These are phyloP conservation scores for Myotis yumanensis DNA, from an alignment of 2,113 vertebrate species.

Conservation along the genomic window DNA sequence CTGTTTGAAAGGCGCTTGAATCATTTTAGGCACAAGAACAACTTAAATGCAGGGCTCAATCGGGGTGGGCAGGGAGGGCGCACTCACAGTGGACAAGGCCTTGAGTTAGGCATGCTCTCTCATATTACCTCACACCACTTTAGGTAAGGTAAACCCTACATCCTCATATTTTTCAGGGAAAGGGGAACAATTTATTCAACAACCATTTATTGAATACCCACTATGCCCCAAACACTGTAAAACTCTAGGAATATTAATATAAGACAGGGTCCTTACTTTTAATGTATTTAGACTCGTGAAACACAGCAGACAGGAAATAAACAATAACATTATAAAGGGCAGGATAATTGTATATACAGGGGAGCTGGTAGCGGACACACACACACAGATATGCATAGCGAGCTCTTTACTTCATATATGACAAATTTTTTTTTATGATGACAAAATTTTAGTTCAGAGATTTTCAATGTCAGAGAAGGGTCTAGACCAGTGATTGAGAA, in stretches of 20 bases:
- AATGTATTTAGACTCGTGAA: neutral
- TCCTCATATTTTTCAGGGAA: neutral
- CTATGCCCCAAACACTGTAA: neutral
- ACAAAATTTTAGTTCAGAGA: slow-evolving; percentile 20
- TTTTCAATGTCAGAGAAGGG: neutral
- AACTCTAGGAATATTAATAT: neutral
- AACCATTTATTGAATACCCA: neutral
- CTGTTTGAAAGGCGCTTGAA: neutral
- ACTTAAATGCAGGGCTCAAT: neutral
- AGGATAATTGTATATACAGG: neutral
- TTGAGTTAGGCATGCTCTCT: neutral
- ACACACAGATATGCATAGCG: neutral
- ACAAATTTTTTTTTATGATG: neutral
- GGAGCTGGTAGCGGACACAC: neutral
- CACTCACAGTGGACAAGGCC: neutral
- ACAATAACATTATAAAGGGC: neutral
- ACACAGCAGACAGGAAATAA: neutral
- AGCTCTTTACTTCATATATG: neutral
- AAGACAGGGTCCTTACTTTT: neutral
- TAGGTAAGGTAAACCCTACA: neutral
- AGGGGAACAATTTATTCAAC: neutral
- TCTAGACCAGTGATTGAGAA: too few species aligned
- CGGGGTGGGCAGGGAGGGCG: neutral
- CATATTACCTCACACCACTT: neutral
- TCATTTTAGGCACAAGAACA: neutral